Evolutionary conservation across 2,797 vertebrate genomes (phyloP), one percentile per base, ranked within the genome.

Genomic region (Hoplostethus atlanticus): DNA sequence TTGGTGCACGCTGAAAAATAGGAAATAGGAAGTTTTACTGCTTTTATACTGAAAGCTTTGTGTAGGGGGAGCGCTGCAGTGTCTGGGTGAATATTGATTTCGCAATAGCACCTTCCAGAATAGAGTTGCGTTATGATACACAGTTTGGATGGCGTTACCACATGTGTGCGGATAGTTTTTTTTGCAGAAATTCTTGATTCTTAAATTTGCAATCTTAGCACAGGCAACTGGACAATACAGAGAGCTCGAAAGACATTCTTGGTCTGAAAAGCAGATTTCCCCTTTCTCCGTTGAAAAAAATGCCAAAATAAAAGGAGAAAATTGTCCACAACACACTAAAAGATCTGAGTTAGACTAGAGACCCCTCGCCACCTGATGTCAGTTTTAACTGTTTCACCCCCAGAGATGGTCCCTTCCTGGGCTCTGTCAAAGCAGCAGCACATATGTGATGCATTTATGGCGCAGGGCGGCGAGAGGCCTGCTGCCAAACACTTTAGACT

Each of bases 361-460:
- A 63, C 65, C 77, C 64, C 64, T 75, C 67, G 76, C 84, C 80
- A 82, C 82, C 75, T 80, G 62, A 66, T 85, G 80, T 81, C 80
- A 76, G 50, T 73, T 79, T 88, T 73, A 86, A 87, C 81, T 44
- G 40, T 87, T 90, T 89, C 71, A 76, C 76, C 80, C 81, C 80
- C 75, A 71, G 64, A 64, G 56, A 57, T 59, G 46, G 70, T 62
- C 67, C 78, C 64, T 28, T 68, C 60, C 65, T 56, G 34, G 56
- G 34, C 54, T 58, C 58, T 21, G 64, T 85, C 69, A 80, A 76
- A 79, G 66, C 65, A 60, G 65, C 71, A 59, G 55, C 80, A 78
- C 79, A 87, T 77, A 76, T 85, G 80, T 76, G 51, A 85, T 77
- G 71, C 83, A 89, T 89, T 91, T 79, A 79, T 72, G 61, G 69